A percentile compares a stretch with the other conserved stretches of the same genome.
Evolutionary conservation across 1,140 invertebrate genomes (phyloP).

Genomic region (Metaphire vulgaris): DNA sequence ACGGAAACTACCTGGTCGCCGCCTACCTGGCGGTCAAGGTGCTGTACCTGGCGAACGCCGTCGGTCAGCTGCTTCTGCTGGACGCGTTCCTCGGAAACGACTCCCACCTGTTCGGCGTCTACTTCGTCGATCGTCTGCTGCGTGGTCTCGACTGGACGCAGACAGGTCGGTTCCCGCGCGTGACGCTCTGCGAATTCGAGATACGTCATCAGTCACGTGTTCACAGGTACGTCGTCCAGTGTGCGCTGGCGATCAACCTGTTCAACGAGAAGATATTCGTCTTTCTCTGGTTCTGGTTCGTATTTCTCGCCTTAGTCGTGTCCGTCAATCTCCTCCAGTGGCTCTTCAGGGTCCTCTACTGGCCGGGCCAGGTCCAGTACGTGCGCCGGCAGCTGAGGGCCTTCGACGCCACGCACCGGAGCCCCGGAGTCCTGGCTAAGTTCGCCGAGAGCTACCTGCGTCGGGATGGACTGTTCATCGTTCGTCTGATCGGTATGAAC

Average conservation of each 20-base stretch:
- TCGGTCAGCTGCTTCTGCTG: conserved; percentile 54
- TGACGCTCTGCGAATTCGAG: conserved; percentile 56
- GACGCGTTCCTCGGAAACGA: conserved; percentile 54
- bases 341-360: conserved; percentile 28
- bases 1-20: conserved; percentile 52
- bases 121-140: conserved; percentile 50
- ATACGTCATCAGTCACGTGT: conserved; percentile 44
- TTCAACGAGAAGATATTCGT: conserved; percentile 52
- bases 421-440: conserved; percentile 27
- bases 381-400: conserved; percentile 28
- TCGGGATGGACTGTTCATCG: conserved; percentile 34
- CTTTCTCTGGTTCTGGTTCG: conserved; percentile 51
- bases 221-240: conserved; percentile 47
- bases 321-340: conserved; percentile 30
- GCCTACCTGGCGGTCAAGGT: conserved; percentile 55
- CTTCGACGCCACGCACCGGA: conserved; percentile 29
- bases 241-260: conserved; percentile 49
- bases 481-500: conserved; percentile 32
- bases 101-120: conserved; percentile 53
- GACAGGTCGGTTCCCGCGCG: conserved; percentile 52
- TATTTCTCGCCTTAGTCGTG: conserved; percentile 43
- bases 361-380: conserved; percentile 31
- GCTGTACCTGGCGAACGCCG: conserved; percentile 53
- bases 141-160: conserved; percentile 49
- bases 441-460: conserved; percentile 31